Base-by-base conservation (phyloP, 2,113 vertebrate species). In the Pluvianellus socialis region DNA sequence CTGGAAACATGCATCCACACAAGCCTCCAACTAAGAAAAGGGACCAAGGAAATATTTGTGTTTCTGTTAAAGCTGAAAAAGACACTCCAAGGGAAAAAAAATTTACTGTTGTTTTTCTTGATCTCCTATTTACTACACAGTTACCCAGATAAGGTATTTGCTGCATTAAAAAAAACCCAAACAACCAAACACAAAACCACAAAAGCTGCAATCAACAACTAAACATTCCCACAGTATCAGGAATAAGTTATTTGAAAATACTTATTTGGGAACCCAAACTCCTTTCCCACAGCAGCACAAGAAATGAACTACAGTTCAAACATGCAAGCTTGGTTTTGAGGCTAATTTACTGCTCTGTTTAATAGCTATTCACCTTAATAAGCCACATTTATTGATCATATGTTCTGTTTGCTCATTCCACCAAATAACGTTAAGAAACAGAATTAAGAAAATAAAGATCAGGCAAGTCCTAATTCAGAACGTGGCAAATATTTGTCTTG, bases 401-500 rank as follows among this genome's bases (percentile, higher is more conserved):
- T 3, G 5, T 26, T 79, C 50, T 6, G 9, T 72, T 47, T 26
- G 17, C 53, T 28, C n/a, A 28, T 67, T 62, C 17, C 30, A 79
- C 3, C 32, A 73, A 73, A 82, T 40, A 33, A 35, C 2, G 10
- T 8, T 42, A 67, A 75, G 42, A 56, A 79, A 47, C 3, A 28
- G 23, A 71, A 80, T 59, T 59, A 68, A 79, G 16, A 52, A 23
- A 77, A 50, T 8, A n/a, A 71, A 92, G 28, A 75, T 32, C 12
- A 21, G 45, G 17, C 38, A 79, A 30, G 14, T 4, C 7, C 2
- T 44, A 56, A 74, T 23, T 15, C 61, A 68, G 23, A 82, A 52
- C 0, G 1, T 14, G 11, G 35, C 3, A 75, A 71, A 61, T 14
- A 44, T 1, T 28, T 82, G 28, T 2, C 88, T 21, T 27, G 27